Evolutionary conservation across 2,888 invertebrate genomes (phyloP).

Genomic region (Pocota personata): DNA sequence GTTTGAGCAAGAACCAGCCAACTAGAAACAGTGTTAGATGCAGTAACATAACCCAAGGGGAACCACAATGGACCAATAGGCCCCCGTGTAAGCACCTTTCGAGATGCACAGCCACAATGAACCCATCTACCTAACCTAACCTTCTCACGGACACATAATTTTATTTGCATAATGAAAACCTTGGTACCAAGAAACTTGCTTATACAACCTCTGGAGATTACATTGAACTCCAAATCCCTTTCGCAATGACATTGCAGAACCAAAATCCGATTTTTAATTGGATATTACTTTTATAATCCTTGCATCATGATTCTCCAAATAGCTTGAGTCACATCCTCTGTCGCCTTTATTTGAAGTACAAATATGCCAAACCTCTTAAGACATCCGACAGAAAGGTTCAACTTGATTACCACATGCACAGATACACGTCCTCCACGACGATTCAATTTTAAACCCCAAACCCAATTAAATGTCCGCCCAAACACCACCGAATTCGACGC

Average conservation of each 20-base stretch:
- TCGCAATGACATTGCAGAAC: neutral
- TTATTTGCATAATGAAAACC: too few species aligned
- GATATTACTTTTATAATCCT: neutral
- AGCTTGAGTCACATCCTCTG: neutral
- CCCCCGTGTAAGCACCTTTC: too few species aligned
- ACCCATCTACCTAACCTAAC: too few species aligned
- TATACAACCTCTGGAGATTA: too few species aligned
- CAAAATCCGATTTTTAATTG: neutral
- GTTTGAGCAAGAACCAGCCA: too few species aligned
- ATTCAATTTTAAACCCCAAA: conserved; percentile 36
- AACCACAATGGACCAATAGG: too few species aligned
- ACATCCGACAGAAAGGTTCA: neutral
- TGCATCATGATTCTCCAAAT: neutral
- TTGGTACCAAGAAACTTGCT: too few species aligned
- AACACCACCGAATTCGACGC: conserved; percentile 28
- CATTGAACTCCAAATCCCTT: neutral
- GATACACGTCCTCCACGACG: neutral
- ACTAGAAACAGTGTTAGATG: too few species aligned
- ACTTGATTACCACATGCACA: conserved; percentile 1
- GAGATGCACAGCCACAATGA: too few species aligned
- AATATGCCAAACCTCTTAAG: neutral
- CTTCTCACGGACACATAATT: too few species aligned
- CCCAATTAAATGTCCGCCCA: conserved; percentile 62
- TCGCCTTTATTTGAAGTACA: neutral
- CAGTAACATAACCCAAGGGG: too few species aligned